Conservation (phyloP, 2,797 vertebrate genomes). For the Sebastes itinus region DNA sequence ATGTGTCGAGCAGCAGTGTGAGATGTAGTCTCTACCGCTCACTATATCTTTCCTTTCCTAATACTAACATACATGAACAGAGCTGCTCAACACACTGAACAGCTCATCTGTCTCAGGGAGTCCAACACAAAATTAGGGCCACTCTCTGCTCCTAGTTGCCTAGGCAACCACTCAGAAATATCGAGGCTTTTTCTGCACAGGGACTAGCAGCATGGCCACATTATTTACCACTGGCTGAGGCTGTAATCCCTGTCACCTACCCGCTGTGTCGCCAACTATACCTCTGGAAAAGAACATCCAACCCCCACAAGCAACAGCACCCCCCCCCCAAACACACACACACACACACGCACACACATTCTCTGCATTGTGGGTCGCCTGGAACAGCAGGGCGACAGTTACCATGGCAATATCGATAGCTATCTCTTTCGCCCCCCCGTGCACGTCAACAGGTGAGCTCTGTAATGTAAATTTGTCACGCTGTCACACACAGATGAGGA, state of each 20-base stretch:
- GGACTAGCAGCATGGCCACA: constrained; percentile 42
- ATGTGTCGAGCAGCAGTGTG: not conserved
- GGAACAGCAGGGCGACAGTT: constrained; percentile 63
- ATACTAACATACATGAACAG: constrained; percentile 23
- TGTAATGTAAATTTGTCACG: constrained; percentile 60
- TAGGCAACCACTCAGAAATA: constrained; percentile 70
- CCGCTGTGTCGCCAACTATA: constrained; percentile 54
- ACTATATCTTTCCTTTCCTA: not conserved
- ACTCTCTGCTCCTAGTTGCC: constrained; percentile 73
- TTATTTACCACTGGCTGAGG: constrained; percentile 68
- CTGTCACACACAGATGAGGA: constrained; percentile 46
- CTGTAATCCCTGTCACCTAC: constrained; percentile 74
- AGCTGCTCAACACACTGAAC: constrained; percentile 25
- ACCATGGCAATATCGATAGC: constrained; percentile 73
- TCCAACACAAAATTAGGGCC: constrained; percentile 73
- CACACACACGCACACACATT: not conserved
- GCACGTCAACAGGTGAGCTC: constrained; percentile 71
- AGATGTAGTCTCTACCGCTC: not conserved
- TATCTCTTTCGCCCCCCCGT: constrained; percentile 41
- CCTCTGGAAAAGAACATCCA: constrained; percentile 66
- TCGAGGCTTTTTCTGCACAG: constrained; percentile 41
- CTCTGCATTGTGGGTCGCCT: constrained; percentile 12
- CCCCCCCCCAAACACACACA: not conserved
- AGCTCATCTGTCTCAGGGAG: constrained; percentile 71
- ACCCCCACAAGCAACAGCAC: constrained; percentile 38